Base-by-base conservation (phyloP, 1,140 invertebrate species). In the Lepidurus arcticus region DNA sequence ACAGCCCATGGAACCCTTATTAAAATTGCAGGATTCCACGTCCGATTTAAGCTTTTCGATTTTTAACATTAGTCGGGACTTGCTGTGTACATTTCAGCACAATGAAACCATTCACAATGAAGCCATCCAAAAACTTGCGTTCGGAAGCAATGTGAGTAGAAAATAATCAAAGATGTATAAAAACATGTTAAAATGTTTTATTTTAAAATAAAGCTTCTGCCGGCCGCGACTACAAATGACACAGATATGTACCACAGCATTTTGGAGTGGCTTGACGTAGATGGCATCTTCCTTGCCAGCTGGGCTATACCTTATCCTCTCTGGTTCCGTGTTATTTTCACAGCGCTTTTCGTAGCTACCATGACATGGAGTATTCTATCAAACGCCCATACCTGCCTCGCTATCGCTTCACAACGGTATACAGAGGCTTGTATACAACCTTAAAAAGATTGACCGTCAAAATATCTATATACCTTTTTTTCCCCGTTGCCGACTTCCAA, bases 321-420 rank as follows among this genome's bases (percentile, higher is more conserved):
- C 7, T 65, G 53, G 53, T 65, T 65, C 21, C 53, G 53, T 21
- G 53, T 65, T 21, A 65, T 65, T 11, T 65, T 65, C 13, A 65
- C 53, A 16, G 53, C 53, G 53, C 53, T 65, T 7, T 65, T 65
- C 21, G 13, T 65, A 65, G 7, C 21, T 21, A 65, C 53, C 21
- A 65, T 65, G 53, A 8, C 53, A 65, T 65, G 53, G 53, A 65
- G 53, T 65, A 13, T 65, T 7, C 53, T 65, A n/a, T 65, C 53
- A 65, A 65, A 65, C 53, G 21, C 53, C 6, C 53, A 65, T 21
- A 65, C 53, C 53, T 65, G 53, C 21, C 13, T 65, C 16, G 53
- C 53, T 13, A 65, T 65, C 16, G 53, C 53, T 65, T 65, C 53
- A 21, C 53, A 65, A 16, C 53, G 53, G 53, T 65, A 65, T 21